A percentile compares a stretch with the other conserved stretches of the same genome.
Evolutionary conservation across 2,888 invertebrate genomes (phyloP).

Genomic region (Stenotaenia linearis): DNA sequence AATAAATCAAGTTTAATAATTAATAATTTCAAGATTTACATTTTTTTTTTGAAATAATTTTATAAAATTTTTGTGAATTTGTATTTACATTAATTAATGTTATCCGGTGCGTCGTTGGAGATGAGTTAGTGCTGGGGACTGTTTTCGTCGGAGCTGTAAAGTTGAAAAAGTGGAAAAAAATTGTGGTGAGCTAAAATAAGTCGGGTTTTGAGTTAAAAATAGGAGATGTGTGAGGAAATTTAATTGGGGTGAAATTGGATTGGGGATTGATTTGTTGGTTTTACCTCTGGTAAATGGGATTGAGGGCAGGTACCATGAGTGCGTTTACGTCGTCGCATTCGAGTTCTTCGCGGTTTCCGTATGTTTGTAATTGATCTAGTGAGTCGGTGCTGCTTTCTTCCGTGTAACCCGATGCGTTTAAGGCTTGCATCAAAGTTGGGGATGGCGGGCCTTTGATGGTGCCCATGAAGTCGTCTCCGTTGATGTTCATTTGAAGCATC

Average conservation of each 20-base stretch:
- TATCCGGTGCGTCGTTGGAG: neutral
- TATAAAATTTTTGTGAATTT: neutral
- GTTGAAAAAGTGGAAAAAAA: neutral
- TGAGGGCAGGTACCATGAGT: conserved; percentile 33
- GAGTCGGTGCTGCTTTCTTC: neutral
- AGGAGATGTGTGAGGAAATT: neutral
- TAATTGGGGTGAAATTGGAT: neutral
- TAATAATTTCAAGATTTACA: neutral
- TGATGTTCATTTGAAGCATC: neutral
- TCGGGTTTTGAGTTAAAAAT: neutral
- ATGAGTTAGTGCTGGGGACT: neutral
- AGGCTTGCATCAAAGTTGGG: neutral
- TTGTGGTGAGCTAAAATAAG: neutral
- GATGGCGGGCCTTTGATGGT: neutral
- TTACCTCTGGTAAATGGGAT: conserved; percentile 36
- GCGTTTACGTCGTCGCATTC: neutral
- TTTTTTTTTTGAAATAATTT: neutral
- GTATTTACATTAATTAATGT: neutral
- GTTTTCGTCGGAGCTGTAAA: neutral
- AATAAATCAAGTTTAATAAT: neutral
- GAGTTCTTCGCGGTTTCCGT: conserved; percentile 17
- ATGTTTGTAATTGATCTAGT: neutral
- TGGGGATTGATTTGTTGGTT: neutral
- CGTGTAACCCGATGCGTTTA: neutral
- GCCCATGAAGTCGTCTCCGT: neutral